phyloP scores from a whole-genome alignment of 2,113 vertebrate species.

The Rhipidura dahli region DNA sequence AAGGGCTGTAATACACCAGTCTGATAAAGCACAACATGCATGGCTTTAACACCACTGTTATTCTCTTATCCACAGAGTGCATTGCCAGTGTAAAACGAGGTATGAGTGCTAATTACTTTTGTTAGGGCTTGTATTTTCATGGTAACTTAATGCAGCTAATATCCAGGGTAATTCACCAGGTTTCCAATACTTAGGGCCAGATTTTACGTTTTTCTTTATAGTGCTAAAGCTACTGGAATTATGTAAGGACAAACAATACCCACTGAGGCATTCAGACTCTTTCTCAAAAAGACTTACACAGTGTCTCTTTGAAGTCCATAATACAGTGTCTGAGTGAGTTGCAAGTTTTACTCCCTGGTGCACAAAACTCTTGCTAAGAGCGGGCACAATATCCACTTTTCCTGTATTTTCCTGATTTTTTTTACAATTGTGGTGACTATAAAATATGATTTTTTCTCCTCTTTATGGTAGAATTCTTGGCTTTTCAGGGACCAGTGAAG shows the following conservation, averaged over 20 bases:
- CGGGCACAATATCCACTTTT: neutral
- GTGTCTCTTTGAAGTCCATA: neutral
- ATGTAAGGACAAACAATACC: neutral
- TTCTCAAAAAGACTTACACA: neutral
- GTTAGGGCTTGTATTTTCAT: neutral
- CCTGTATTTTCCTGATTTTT: neutral
- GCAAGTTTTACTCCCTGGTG: neutral
- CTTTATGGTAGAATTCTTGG: neutral
- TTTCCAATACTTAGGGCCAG: neutral
- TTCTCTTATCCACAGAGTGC: neutral
- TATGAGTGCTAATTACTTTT: slow-evolving; percentile 28
- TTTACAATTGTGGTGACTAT: neutral
- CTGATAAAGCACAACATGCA: neutral
- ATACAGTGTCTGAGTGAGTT: neutral
- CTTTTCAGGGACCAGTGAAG: neutral
- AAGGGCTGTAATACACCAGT: neutral
- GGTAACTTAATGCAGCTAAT: neutral
- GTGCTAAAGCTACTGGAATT: neutral
- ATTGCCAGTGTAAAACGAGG: neutral
- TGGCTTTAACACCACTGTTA: neutral
- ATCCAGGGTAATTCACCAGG: neutral
- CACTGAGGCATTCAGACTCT: neutral
- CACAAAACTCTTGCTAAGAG: neutral
- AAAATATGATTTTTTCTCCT: neutral
- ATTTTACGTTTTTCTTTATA: neutral